phyloP scores from a whole-genome alignment of 2,888 invertebrate species.

The Chaitophorus viminalis region DNA sequence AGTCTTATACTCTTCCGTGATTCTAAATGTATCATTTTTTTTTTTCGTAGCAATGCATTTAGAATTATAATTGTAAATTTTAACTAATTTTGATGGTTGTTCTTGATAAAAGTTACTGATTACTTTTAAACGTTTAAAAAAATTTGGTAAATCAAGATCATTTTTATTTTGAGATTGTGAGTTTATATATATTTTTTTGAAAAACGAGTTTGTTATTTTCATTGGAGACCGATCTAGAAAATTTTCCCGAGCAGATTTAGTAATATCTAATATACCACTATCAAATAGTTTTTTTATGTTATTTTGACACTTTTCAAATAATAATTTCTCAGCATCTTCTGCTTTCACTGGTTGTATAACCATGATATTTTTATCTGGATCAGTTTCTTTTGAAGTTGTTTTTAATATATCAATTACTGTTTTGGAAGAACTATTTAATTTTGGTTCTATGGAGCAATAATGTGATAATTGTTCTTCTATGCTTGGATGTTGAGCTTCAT shows the following conservation, averaged over 20 bases:
- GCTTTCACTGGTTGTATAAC: not conserved
- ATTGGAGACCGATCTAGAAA: not conserved
- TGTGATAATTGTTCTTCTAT: constrained; percentile 15
- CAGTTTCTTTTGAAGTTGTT: too few relatives aligned
- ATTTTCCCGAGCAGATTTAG: constrained; percentile 1
- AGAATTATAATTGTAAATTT: not conserved
- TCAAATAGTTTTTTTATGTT: not conserved
- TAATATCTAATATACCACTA: not conserved
- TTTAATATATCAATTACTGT: not conserved
- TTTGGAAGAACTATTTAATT: too few relatives aligned
- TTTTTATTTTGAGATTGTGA: not conserved
- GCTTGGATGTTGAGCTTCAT: constrained; percentile 40
- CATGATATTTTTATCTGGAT: not conserved
- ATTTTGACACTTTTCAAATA: constrained; percentile 11
- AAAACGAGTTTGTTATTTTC: not conserved
- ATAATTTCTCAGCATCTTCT: not conserved
- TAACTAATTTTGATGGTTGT: constrained; percentile 35
- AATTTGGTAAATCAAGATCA: not conserved
- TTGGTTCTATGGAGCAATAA: not conserved
- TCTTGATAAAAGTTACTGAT: constrained; percentile 17
- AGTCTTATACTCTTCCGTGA: constrained; percentile 10
- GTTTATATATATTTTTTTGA: constrained; percentile 10
- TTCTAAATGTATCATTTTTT: constrained; percentile 7
- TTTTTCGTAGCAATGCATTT: not conserved
- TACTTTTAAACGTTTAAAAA: constrained; percentile 36